These are phyloP conservation scores for Phalacrocorax carbo DNA, from an alignment of 2,113 vertebrate species.

Conservation along the genomic window DNA sequence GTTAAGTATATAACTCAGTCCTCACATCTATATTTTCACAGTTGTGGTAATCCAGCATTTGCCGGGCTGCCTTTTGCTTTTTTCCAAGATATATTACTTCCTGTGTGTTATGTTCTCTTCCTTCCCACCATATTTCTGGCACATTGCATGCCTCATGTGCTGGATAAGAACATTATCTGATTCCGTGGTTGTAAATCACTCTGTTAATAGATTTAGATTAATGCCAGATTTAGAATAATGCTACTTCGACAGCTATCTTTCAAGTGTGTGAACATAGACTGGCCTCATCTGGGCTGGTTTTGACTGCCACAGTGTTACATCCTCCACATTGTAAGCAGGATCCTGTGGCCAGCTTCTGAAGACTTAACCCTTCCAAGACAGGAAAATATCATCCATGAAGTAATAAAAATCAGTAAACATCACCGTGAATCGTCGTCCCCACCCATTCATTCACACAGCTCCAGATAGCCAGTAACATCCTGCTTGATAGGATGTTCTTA, in stretches of 20 bases:
- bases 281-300: not conserved
- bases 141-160: not conserved
- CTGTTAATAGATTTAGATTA: not conserved
- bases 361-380: not conserved
- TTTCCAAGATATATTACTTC: not conserved
- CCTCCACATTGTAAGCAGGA: not conserved
- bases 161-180: not conserved
- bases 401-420: not conserved
- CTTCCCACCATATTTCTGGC: not conserved
- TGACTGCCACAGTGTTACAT: not conserved
- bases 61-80: not conserved
- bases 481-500: not conserved
- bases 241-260: not conserved
- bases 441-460: not conserved
- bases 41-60: not conserved
- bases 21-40: not conserved
- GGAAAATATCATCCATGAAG: not conserved
- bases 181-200: not conserved
- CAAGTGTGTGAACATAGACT: not conserved
- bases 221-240: not conserved
- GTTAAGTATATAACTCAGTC: not conserved
- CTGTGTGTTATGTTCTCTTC: not conserved
- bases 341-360: not conserved
- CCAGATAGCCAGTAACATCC: not conserved
- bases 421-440: rapidly evolving